Conservation (phyloP, 2,113 vertebrate genomes). For the Castor canadensis region DNA sequence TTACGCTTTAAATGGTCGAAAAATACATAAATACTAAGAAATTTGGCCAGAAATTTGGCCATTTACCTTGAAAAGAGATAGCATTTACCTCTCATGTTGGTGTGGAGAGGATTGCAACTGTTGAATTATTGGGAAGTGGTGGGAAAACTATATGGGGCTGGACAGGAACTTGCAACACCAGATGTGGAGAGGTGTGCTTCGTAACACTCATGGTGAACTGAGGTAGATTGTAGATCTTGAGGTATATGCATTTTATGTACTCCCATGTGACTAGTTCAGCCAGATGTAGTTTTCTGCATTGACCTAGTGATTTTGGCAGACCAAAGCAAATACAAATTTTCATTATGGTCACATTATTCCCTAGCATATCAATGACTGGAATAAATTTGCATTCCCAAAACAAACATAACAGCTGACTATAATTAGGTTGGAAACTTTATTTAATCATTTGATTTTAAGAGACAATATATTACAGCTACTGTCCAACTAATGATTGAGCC, state of each 20-base stretch:
- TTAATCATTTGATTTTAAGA: background rate
- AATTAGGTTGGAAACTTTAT: background rate
- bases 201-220: fast-evolving
- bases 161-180: background rate
- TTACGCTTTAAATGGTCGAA: background rate
- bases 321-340: background rate
- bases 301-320: background rate
- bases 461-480: background rate
- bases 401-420: background rate
- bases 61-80: background rate
- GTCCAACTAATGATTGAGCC: background rate
- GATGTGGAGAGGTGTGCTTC: background rate
- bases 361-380: background rate
- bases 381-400: constrained; percentile 10
- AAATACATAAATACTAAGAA: background rate
- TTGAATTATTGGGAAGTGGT: background rate
- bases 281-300: background rate
- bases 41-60: background rate
- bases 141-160: background rate
- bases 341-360: background rate
- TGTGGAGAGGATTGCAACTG: background rate
- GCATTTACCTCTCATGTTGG: background rate
- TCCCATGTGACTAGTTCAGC: background rate
- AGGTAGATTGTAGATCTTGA: background rate
- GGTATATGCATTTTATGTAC: background rate